These are phyloP conservation scores for Nudaria mundana DNA, from an alignment of 2,888 invertebrate species.

Conservation along the genomic window DNA sequence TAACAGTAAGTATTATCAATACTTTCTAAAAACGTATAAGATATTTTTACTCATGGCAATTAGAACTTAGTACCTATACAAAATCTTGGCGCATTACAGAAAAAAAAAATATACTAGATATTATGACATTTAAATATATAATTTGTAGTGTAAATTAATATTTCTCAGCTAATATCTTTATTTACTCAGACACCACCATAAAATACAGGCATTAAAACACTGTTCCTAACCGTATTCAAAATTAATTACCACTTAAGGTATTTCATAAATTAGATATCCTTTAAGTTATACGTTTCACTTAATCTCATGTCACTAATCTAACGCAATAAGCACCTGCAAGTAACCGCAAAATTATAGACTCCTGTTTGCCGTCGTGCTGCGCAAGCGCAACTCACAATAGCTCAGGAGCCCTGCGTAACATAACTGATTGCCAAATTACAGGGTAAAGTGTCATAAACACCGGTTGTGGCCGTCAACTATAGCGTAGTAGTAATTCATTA, in stretches of 20 bases:
- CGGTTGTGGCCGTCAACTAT: conserved; percentile 45
- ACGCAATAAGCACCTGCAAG: conserved; percentile 64
- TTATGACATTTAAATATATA: too few relatives aligned
- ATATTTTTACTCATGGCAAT: too few relatives aligned
- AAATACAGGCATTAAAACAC: too few relatives aligned
- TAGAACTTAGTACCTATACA: too few relatives aligned
- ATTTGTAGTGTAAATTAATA: too few relatives aligned
- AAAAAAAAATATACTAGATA: too few relatives aligned
- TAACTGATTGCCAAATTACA: conserved; percentile 73
- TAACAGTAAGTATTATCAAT: too few relatives aligned
- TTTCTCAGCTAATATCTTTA: too few relatives aligned
- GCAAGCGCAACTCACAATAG: conserved; percentile 49
- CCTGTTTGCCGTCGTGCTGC: conserved; percentile 58
- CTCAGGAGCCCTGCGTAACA: conserved; percentile 41
- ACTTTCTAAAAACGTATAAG: too few relatives aligned
- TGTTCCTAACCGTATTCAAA: neutral
- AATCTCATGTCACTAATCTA: conserved; percentile 44
- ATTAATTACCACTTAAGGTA: conserved; percentile 2
- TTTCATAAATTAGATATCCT: conserved; percentile 38
- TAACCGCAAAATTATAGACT: conserved; percentile 74
- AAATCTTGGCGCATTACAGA: too few relatives aligned
- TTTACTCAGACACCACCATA: too few relatives aligned
- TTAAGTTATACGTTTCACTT: conserved; percentile 39
- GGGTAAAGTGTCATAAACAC: conserved; percentile 70
- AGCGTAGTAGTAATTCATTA: conserved; percentile 49